Evolutionary conservation across 2,888 invertebrate species (phyloP).

Genomic region (Stenolophus ochropezus): DNA sequence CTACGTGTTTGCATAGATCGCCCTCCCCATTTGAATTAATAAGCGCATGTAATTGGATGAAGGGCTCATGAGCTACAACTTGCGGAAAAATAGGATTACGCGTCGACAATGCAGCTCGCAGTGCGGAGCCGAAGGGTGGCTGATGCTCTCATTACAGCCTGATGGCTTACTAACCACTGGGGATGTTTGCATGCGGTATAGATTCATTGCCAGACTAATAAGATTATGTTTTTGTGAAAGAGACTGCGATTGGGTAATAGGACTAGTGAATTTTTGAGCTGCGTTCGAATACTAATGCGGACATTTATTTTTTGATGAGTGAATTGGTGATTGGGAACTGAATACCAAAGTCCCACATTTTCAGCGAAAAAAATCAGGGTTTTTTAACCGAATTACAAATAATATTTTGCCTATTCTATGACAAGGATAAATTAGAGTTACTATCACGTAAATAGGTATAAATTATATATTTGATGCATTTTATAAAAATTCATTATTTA

Average conservation of each 20-base stretch:
- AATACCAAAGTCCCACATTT: too few relatives aligned
- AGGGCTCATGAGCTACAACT: slow-evolving; percentile 31
- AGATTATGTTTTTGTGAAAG: slow-evolving; percentile 3
- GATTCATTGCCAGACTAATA: slow-evolving; percentile 23
- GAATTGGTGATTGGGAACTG: too few relatives aligned
- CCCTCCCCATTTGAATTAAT: slow-evolving; percentile 47
- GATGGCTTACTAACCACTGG: slow-evolving; percentile 11
- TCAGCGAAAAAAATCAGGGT: too few relatives aligned
- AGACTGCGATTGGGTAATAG: neutral
- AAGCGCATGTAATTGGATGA: slow-evolving; percentile 51
- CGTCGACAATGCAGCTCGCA: neutral
- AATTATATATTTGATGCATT: too few relatives aligned
- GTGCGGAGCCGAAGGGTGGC: neutral
- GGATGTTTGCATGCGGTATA: slow-evolving; percentile 7
- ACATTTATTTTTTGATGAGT: neutral
- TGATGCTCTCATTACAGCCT: slow-evolving; percentile 15
- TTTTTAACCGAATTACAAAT: too few relatives aligned
- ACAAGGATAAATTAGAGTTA: too few relatives aligned
- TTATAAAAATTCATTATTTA: too few relatives aligned
- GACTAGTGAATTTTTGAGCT: neutral
- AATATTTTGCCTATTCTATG: too few relatives aligned
- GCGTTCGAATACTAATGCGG: neutral
- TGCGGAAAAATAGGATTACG: slow-evolving; percentile 50
- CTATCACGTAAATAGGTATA: too few relatives aligned
- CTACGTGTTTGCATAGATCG: too few relatives aligned